Evolutionary conservation across 2,113 vertebrate species (phyloP).

Genomic region (Propithecus coquereli): DNA sequence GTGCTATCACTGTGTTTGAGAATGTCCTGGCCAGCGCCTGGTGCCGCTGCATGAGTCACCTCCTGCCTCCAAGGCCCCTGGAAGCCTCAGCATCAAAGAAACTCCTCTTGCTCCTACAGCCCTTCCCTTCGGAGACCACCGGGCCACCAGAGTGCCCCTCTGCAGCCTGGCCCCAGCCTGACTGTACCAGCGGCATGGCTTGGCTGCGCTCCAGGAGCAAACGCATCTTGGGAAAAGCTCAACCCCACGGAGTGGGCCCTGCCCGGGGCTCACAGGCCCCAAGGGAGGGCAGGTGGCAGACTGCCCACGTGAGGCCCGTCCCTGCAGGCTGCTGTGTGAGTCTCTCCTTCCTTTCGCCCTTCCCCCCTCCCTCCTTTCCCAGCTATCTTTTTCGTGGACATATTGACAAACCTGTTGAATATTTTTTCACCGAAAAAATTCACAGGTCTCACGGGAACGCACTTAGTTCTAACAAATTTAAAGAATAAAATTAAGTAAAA

Average conservation of each 20-base stretch:
- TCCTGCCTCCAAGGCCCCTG: neutral
- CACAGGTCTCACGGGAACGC: neutral
- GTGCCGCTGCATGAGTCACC: too few species aligned
- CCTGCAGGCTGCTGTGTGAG: neutral
- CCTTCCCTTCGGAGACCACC: neutral
- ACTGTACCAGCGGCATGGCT: neutral
- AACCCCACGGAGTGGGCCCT: neutral
- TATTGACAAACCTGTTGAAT: neutral
- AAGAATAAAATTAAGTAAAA: neutral
- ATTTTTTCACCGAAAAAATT: neutral
- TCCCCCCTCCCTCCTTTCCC: neutral
- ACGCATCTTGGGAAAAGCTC: neutral
- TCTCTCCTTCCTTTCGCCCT: neutral
- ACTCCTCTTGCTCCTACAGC: neutral
- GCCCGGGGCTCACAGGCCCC: neutral
- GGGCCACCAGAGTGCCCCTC: neutral
- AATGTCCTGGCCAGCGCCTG: neutral
- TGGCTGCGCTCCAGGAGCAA: neutral
- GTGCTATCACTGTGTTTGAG: neutral
- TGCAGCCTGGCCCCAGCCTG: neutral
- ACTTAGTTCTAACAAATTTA: neutral
- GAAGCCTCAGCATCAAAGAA: neutral
- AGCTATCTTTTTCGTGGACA: neutral
- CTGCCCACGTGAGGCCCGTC: rapidly evolving
- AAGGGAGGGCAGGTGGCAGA: neutral